Conservation (phyloP, 2,113 vertebrate genomes). For the Sterrhoptilus dennistouni region DNA sequence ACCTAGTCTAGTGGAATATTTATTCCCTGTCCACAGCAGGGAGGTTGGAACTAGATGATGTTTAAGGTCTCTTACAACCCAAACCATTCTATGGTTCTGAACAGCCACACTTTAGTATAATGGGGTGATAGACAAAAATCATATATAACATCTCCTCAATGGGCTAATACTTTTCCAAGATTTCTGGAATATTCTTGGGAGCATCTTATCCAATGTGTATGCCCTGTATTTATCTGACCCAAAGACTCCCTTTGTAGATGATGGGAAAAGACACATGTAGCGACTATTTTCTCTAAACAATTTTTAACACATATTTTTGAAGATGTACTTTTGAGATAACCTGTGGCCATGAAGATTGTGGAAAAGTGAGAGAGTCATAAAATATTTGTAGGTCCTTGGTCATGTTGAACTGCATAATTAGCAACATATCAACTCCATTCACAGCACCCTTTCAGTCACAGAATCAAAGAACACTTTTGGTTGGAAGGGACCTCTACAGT, state of each 20-base stretch:
- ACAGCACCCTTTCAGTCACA: not conserved
- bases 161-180: not conserved
- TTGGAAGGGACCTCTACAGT: not conserved
- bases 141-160: not conserved
- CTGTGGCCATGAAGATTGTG: not conserved
- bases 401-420: not conserved
- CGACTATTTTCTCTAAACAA: not conserved
- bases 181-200: not conserved
- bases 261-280: not conserved
- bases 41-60: fast-evolving
- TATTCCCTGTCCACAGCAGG: not conserved
- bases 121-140: not conserved
- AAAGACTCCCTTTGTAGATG: not conserved
- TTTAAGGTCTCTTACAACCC: not conserved
- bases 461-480: not conserved
- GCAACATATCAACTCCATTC: not conserved
- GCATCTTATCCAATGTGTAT: not conserved
- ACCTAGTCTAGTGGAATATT: not conserved
- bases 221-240: not conserved
- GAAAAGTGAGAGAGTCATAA: not conserved
- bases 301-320: not conserved
- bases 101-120: not conserved
- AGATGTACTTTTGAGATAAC: not conserved
- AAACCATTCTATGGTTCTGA: not conserved
- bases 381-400: not conserved